A percentile compares a stretch with the other conserved stretches of the same genome.
phyloP scores from a whole-genome alignment of 2,797 vertebrate genomes.

The Artibeus lituratus region DNA sequence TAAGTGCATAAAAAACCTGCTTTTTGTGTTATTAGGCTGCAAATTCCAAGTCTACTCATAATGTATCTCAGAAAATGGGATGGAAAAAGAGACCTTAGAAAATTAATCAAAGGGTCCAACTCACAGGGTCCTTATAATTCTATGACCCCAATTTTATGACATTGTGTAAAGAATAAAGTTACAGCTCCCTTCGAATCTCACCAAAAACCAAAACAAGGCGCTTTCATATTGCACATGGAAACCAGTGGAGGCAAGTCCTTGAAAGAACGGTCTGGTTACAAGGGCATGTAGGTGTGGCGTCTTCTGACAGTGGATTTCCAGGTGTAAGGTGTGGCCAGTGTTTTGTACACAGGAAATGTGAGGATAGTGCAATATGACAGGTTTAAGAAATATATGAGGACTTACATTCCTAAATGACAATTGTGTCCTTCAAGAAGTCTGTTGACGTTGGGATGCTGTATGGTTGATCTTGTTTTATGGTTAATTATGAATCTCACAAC shows the following conservation, averaged over 20 bases:
- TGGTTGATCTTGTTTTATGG: neutral
- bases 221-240: neutral
- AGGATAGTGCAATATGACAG: neutral
- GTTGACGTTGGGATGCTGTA: neutral
- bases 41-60: neutral
- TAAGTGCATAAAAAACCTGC: neutral
- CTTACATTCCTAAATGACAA: neutral
- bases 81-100: neutral
- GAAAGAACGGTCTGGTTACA: neutral
- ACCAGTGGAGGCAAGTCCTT: neutral
- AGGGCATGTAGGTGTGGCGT: neutral
- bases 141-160: neutral
- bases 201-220: neutral
- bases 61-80: neutral
- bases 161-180: neutral
- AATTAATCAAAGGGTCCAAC: neutral
- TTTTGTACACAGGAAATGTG: neutral
- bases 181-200: neutral
- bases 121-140: neutral
- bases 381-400: neutral
- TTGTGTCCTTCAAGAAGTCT: neutral
- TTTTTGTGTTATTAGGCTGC: neutral
- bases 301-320: neutral
- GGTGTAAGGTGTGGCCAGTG: too few species aligned
- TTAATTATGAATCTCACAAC: too few species aligned